phyloP scores from a whole-genome alignment of 2,113 vertebrate species.

The Actenoides lindsayi region DNA sequence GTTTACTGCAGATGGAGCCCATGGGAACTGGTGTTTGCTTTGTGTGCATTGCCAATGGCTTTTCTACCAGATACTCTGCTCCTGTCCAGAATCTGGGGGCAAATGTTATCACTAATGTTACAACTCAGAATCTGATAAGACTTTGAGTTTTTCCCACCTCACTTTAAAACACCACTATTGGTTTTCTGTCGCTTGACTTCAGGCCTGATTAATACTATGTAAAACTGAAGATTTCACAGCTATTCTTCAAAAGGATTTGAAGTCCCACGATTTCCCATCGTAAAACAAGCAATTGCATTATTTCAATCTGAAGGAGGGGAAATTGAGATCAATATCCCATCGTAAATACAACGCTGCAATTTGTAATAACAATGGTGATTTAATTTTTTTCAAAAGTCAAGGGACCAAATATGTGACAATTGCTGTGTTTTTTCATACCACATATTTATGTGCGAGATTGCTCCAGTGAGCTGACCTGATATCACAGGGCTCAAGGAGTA shows the following conservation, averaged over 20 bases:
- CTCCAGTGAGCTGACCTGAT: not conserved
- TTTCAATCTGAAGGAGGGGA: conserved; percentile 54
- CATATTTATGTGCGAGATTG: not conserved
- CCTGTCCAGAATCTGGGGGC: not conserved
- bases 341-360: conserved; percentile 43
- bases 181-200: conserved; percentile 48
- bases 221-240: conserved; percentile 55
- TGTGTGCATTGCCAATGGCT: not conserved
- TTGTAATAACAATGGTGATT: conserved; percentile 38
- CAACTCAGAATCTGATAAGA: not conserved
- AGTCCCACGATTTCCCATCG: conserved; percentile 36
- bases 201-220: conserved; percentile 51
- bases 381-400: conserved; percentile 36
- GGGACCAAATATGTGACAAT: conserved; percentile 4
- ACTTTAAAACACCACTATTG: conserved; percentile 20
- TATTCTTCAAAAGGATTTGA: conserved; percentile 60
- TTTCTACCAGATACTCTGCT: not conserved
- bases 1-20: not conserved
- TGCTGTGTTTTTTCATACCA: not conserved
- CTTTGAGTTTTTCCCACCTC: not conserved
- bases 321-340: conserved; percentile 63
- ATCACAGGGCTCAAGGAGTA: not conserved
- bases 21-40: not conserved
- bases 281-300: conserved; percentile 60
- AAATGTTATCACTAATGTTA: not conserved